Base-by-base conservation (phyloP, 1,140 invertebrate genomes). In the Phymorhynchus buccinoides region DNA sequence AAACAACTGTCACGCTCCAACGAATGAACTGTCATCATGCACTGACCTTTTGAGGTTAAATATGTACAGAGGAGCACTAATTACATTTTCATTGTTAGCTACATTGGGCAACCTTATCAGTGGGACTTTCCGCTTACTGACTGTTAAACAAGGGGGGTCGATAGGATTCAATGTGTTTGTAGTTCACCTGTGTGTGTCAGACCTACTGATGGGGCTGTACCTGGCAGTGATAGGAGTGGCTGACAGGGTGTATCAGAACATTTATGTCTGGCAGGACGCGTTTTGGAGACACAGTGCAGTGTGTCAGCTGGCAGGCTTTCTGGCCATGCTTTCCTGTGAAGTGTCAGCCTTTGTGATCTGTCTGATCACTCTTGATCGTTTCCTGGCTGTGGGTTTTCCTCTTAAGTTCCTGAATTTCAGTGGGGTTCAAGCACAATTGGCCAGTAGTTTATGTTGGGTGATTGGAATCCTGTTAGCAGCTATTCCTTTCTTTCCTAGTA, bases 271-370 rank as follows among this genome's bases (percentile, higher is more conserved):
- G 39, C 39, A 89, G 42, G 89, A 87, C 27, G 41, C 71, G 4
- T 16, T 52, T 0, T 91, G 90, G 90, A 85, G 87, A 83, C 56
- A 84, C 6, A 79, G 84, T 32, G 39, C 48, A 3, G 78, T 83
- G 30, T 92, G 91, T 80, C 80, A 85, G 42, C 16, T 88, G 18
- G 90, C 90, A 18, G 91, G 91, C 9, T 84, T 90, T 16, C 77
- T 91, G 7, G 79, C 90, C 1, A 14, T 80, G 78, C 39, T 90
- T 2, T 89, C 89, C 1, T 88, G 82, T 35, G 89, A 91, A 77
- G 86, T 88, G 32, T 80, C 89, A 4, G 83, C 89, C 2, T 86
- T 85, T 14, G 62, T 88, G 4, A 79, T 91, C 32, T 85, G 85
- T 62, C 68, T 90, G 1, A 90, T 90, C 62, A 88, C 90, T 14